Conservation (phyloP, 2,888 invertebrate genomes). For the Apamea epomidion region DNA sequence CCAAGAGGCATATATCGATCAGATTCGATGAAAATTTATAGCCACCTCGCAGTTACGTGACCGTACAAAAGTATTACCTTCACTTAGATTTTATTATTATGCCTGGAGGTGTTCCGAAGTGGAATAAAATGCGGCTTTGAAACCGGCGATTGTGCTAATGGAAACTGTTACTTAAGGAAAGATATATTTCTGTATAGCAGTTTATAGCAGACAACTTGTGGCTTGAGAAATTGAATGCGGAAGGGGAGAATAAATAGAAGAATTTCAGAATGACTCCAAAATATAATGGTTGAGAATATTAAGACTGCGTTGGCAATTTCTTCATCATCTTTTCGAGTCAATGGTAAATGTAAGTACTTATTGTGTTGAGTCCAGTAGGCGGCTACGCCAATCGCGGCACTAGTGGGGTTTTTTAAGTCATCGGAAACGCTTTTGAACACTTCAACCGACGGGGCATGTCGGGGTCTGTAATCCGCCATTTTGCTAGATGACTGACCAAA, state of each 20-base stretch:
- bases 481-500: not conserved
- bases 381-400: not conserved
- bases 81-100: slow-evolving; percentile 57
- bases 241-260: not conserved
- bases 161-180: slow-evolving; percentile 34
- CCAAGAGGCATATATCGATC: slow-evolving; percentile 40
- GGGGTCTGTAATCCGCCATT: not conserved
- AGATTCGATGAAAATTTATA: slow-evolving; percentile 50
- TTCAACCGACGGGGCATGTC: not conserved
- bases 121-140: slow-evolving; percentile 44
- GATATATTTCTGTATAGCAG: slow-evolving; percentile 26
- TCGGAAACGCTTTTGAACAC: not conserved
- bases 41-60: slow-evolving; percentile 52
- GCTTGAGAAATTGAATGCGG: slow-evolving; percentile 18
- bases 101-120: slow-evolving; percentile 45
- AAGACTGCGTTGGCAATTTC: too few relatives aligned
- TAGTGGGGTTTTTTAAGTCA: not conserved
- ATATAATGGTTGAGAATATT: not conserved
- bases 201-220: slow-evolving; percentile 39
- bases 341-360: not conserved
- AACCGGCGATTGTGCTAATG: slow-evolving; percentile 38
- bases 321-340: not conserved
- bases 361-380: too few relatives aligned
- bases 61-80: slow-evolving; percentile 52
- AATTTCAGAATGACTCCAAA: not conserved